Percentiles rank a stretch among this genome's conserved stretches.
phyloP scores from a whole-genome alignment of 2,113 vertebrate genomes.

The Marmota monax region DNA sequence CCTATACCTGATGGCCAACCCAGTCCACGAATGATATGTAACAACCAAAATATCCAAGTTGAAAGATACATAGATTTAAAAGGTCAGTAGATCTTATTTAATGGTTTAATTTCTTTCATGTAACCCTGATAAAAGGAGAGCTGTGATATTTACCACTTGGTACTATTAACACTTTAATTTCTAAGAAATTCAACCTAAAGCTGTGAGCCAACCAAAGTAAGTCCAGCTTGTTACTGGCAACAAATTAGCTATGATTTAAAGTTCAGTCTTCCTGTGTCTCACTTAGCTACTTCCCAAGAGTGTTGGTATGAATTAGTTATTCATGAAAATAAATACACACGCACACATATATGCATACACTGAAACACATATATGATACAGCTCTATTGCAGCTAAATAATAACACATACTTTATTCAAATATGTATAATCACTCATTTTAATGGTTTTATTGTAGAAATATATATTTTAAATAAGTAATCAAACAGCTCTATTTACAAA shows the following conservation, averaged over 20 bases:
- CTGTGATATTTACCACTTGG: neutral
- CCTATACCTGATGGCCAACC: neutral
- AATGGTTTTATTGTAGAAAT: constrained; percentile 40
- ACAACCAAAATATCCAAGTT: neutral
- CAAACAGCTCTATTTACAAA: constrained; percentile 1
- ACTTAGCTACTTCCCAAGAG: neutral
- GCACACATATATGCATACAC: neutral
- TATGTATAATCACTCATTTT: constrained; percentile 22
- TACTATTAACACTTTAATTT: neutral
- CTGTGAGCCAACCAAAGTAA: neutral
- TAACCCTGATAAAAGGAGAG: neutral
- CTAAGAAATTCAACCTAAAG: neutral
- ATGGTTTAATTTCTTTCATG: neutral
- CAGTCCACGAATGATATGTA: neutral
- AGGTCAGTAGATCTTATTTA: neutral
- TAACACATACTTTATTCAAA: constrained; percentile 6
- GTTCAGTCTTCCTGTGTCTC: neutral
- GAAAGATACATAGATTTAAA: neutral
- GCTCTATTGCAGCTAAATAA: neutral
- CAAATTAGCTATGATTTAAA: neutral
- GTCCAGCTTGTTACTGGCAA: constrained; percentile 15
- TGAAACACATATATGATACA: neutral
- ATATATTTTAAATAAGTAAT: neutral
- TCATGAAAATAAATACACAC: constrained; percentile 38
- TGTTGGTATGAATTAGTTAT: neutral